Percentiles rank a stretch among this genome's conserved stretches.
phyloP scores from a whole-genome alignment of 2,888 invertebrate genomes.

The Amorpha juglandis region DNA sequence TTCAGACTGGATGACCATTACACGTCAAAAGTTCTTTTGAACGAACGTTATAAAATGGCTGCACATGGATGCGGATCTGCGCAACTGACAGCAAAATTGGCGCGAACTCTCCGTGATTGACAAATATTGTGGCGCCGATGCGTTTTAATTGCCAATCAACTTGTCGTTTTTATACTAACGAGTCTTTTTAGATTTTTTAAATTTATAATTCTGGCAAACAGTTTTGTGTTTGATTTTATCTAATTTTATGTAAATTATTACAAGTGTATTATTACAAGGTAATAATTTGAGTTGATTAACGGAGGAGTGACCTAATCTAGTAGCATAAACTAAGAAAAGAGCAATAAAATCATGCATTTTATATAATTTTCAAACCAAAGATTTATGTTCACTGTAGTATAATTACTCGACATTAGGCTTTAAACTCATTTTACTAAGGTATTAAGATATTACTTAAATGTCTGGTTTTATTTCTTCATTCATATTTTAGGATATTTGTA shows the following conservation, averaged over 20 bases:
- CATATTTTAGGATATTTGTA: neutral
- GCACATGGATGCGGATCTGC: neutral
- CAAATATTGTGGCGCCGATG: slow-evolving; percentile 3
- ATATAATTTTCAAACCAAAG: too few relatives aligned
- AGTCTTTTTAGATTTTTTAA: neutral
- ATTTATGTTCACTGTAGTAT: too few relatives aligned
- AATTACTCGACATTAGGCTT: neutral
- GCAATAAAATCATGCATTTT: too few relatives aligned
- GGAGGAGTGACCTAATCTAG: too few relatives aligned
- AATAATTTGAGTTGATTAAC: too few relatives aligned
- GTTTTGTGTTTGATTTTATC: too few relatives aligned
- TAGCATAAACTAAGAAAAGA: too few relatives aligned
- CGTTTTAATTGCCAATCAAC: slow-evolving; percentile 15
- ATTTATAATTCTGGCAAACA: too few relatives aligned
- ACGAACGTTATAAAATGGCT: neutral
- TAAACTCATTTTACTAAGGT: neutral
- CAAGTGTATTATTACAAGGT: too few relatives aligned
- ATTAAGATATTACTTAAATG: neutral
- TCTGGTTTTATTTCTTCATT: neutral
- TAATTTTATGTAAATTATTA: too few relatives aligned
- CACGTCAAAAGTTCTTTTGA: slow-evolving; percentile 19
- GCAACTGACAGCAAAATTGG: neutral
- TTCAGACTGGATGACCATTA: slow-evolving; percentile 16
- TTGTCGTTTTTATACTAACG: neutral
- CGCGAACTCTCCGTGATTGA: neutral